Evolutionary conservation across 2,888 invertebrate genomes (phyloP), one percentile per base, ranked within the genome.

Genomic region (Platynereis dumerilii): DNA sequence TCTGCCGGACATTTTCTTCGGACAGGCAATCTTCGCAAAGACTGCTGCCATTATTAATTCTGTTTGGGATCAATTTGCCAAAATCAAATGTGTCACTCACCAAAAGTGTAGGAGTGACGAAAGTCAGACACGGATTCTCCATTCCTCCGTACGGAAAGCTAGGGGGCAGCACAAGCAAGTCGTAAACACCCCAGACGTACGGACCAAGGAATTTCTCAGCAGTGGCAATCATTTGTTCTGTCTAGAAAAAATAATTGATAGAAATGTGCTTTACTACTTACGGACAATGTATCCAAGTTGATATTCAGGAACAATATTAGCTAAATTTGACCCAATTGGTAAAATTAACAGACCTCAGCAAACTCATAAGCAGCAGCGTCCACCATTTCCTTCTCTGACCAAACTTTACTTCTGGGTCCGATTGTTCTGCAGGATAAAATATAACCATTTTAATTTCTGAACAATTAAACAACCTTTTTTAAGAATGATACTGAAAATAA

Each of bases 41-140:
- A n/a, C n/a, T n/a, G n/a, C n/a, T n/a, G n/a, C n/a, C n/a, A n/a
- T n/a, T n/a, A n/a, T n/a, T n/a, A n/a, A n/a, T n/a, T n/a, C n/a
- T n/a, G n/a, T n/a, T n/a, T n/a, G n/a, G n/a, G n/a, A n/a, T n/a
- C n/a, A n/a, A n/a, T n/a, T n/a, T n/a, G n/a, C n/a, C n/a, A n/a
- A n/a, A n/a, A n/a, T n/a, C n/a, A n/a, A n/a, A n/a, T n/a, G n/a
- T 80, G 42, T 24, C 17, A 55, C 87, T 87, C 82, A 91, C 92
- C 86, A 97, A 85, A 58, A 96, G 80, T 0, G 96, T 96, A 2
- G 96, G 96, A 0, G 96, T 96, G 2, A 96, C 91, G 85, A 97
- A 97, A 0, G 96, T 96, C 58, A 97, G 85, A 81, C 96, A 96
- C 0, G 96, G 96, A 86, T 97, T 96, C 85, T 97, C 96, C 96